phyloP scores from a whole-genome alignment of 2,113 vertebrate genomes.

The Peromyscus leucopus region DNA sequence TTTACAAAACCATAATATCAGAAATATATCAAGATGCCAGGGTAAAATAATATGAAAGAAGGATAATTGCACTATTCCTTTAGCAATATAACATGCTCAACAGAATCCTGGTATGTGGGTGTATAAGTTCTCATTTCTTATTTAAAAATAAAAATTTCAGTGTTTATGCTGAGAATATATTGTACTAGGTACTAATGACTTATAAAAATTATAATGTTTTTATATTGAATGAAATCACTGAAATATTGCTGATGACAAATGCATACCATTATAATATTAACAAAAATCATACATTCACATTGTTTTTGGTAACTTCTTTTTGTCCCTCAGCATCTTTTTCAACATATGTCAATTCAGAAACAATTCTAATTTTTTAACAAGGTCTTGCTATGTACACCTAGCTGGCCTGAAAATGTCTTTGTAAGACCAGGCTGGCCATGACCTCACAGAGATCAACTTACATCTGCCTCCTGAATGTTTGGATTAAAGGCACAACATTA shows the following conservation, averaged over 20 bases:
- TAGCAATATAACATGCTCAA: conserved; percentile 20
- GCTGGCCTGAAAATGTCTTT: neutral
- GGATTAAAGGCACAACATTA: neutral
- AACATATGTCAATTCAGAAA: neutral
- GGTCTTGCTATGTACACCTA: neutral
- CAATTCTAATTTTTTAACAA: neutral
- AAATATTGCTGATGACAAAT: conserved; percentile 45
- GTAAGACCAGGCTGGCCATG: neutral
- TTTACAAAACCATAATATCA: conserved; percentile 30
- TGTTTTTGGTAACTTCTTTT: neutral
- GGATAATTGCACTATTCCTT: neutral
- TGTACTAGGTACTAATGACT: neutral
- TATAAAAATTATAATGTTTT: conserved; percentile 39
- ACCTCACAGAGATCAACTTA: neutral
- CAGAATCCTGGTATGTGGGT: neutral
- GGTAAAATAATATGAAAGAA: neutral
- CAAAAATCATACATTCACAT: neutral
- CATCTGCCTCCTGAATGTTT: neutral
- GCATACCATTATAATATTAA: neutral
- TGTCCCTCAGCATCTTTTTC: neutral
- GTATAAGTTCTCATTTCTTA: neutral
- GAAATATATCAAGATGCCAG: conserved; percentile 20
- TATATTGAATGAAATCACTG: conserved; percentile 48
- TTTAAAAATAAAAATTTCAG: conserved; percentile 56
- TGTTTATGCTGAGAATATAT: conserved; percentile 42